A percentile compares a stretch with the other conserved stretches of the same genome.
phyloP scores from a whole-genome alignment of 2,888 invertebrate genomes.

The Epirrhoe tristata region DNA sequence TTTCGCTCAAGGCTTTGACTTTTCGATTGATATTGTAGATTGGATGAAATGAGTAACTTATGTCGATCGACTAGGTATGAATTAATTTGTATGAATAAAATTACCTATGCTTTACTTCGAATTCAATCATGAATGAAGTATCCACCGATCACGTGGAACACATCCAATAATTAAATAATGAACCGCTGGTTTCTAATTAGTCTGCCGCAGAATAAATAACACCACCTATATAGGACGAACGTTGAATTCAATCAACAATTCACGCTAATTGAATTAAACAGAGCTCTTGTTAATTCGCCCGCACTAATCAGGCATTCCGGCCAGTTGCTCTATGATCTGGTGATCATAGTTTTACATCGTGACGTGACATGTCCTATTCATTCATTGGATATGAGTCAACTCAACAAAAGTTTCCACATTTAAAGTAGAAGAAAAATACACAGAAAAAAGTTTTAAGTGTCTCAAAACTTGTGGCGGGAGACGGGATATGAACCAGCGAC shows the following conservation, averaged over 20 bases:
- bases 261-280: slow-evolving; percentile 38
- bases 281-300: slow-evolving; percentile 36
- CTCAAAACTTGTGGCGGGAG: too few relatives aligned
- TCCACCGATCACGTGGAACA: slow-evolving; percentile 34
- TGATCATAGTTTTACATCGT: slow-evolving; percentile 21
- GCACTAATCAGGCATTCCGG: slow-evolving; percentile 35
- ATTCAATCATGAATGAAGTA: slow-evolving; percentile 10
- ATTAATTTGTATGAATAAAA: background rate
- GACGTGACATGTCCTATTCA: slow-evolving; percentile 16
- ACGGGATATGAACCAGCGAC: background rate
- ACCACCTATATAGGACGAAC: slow-evolving; percentile 26
- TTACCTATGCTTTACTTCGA: background rate
- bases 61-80: background rate
- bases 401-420: background rate
- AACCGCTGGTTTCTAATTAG: slow-evolving; percentile 34
- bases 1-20: too few relatives aligned
- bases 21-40: background rate
- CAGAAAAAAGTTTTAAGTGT: too few relatives aligned
- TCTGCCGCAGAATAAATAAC: slow-evolving; percentile 22
- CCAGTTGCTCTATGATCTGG: slow-evolving; percentile 32
- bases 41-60: background rate
- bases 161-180: slow-evolving; percentile 36
- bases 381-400: slow-evolving; percentile 11
- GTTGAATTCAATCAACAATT: slow-evolving; percentile 41
- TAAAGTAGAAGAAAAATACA: too few relatives aligned